Conservation (phyloP, 2,888 invertebrate genomes). For the Thereva nobilitata region DNA sequence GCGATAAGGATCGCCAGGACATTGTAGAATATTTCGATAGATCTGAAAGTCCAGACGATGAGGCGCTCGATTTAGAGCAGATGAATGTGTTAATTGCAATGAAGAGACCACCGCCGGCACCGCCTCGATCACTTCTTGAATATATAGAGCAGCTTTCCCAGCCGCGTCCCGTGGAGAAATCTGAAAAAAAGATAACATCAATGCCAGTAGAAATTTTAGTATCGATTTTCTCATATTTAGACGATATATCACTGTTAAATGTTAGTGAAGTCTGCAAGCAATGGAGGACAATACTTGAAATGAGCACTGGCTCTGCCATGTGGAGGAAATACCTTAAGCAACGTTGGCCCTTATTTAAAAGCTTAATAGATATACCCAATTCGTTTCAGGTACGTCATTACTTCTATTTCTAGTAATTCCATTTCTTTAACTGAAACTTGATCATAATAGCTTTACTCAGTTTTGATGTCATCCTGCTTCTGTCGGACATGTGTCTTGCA, state of each 20-base stretch:
- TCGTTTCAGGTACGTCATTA: conserved; percentile 71
- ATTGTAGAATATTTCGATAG: conserved; percentile 36
- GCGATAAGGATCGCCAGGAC: conserved; percentile 47
- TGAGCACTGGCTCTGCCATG: conserved; percentile 74
- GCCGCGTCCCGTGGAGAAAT: conserved; percentile 12
- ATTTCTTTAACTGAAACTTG: conserved; percentile 3
- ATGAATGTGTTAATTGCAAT: conserved; percentile 34
- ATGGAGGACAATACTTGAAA: conserved; percentile 80
- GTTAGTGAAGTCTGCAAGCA: conserved; percentile 84
- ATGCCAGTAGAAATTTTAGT: conserved; percentile 70
- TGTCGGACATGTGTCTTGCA: conserved; percentile 86
- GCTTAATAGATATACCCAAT: conserved; percentile 70
- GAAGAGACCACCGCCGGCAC: conserved; percentile 43
- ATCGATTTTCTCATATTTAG: conserved; percentile 85
- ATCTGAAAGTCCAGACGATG: conserved; percentile 49
- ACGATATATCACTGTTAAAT: conserved; percentile 89
- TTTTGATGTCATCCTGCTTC: conserved; percentile 76
- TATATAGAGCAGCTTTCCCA: conserved; percentile 51
- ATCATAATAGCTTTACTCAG: conserved; percentile 65
- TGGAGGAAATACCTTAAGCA: conserved; percentile 79
- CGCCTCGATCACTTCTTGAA: conserved; percentile 52
- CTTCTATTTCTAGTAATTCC: not conserved
- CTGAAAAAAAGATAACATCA: conserved; percentile 47
- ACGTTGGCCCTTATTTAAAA: conserved; percentile 85
- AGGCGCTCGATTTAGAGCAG: conserved; percentile 46